Percentiles rank a stretch among this genome's conserved stretches.
Evolutionary conservation across 2,888 invertebrate species (phyloP).

Genomic region (Lithodes maja): DNA sequence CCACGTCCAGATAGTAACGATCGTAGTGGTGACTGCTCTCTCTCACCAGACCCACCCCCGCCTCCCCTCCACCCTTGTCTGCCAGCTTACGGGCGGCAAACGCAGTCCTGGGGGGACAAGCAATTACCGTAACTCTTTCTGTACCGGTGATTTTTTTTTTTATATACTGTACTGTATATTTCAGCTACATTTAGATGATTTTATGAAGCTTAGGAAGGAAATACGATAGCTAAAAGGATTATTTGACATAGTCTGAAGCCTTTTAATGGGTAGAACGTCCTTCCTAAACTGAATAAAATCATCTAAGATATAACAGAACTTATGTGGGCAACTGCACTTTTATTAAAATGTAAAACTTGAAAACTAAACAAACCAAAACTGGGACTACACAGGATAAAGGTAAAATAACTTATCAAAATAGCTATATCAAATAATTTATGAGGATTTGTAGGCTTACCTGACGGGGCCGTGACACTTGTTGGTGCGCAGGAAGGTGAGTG

Average conservation of each 20-base stretch:
- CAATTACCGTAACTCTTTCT: background rate
- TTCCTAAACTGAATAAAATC: background rate
- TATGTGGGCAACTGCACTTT: no score
- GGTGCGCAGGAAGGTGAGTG: constrained; percentile 82
- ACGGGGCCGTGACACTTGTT: constrained; percentile 93
- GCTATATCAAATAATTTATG: no score
- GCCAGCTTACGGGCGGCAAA: constrained; percentile 90
- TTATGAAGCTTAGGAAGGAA: no score
- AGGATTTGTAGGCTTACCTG: constrained; percentile 42
- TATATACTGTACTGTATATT: no score
- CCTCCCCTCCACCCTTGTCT: constrained; percentile 83
- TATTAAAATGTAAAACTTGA: no score
- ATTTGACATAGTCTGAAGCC: no score
- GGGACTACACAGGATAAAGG: no score
- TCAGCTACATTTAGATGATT: no score
- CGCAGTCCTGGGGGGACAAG: constrained; percentile 79
- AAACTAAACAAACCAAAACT: no score
- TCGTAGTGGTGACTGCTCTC: constrained; percentile 88
- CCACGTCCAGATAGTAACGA: constrained; percentile 86
- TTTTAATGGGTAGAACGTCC: constrained; percentile 4
- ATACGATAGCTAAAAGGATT: no score
- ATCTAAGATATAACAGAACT: no score
- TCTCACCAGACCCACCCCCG: constrained; percentile 87
- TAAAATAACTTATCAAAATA: no score
- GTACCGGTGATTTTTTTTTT: background rate